A percentile compares a stretch with the other conserved stretches of the same genome.
Conservation (phyloP, 1,140 invertebrate species). For the Neuroterus valhalla region DNA sequence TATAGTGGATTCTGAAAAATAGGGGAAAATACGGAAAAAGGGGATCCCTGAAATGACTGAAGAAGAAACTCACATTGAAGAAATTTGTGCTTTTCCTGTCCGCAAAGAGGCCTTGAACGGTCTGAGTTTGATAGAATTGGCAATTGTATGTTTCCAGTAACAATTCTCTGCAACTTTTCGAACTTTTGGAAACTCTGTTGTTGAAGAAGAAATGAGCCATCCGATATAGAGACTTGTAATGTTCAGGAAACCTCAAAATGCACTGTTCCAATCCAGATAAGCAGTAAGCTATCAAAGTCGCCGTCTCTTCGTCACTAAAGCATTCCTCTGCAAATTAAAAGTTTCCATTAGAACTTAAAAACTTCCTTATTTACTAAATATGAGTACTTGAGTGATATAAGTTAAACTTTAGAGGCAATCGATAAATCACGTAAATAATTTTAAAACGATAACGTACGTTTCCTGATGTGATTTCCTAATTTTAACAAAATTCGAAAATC, state of each 20-base stretch:
- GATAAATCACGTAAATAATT: too few relatives aligned
- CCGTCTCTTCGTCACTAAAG: constrained; percentile 66
- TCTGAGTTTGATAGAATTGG: constrained; percentile 76
- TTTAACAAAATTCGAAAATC: too few relatives aligned
- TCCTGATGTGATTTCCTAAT: too few relatives aligned
- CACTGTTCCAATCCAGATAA: constrained; percentile 89
- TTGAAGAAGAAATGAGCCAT: constrained; percentile 89
- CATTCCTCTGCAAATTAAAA: constrained; percentile 63
- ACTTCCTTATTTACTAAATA: too few relatives aligned
- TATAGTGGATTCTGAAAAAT: too few relatives aligned
- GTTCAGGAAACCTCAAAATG: constrained; percentile 88
- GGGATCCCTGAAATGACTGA: constrained; percentile 27
- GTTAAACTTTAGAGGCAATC: too few relatives aligned
- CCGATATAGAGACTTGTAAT: constrained; percentile 95
- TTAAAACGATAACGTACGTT: too few relatives aligned
- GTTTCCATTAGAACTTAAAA: too few relatives aligned
- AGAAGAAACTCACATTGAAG: constrained; percentile 83
- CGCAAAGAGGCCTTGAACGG: constrained; percentile 87
- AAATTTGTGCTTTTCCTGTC: constrained; percentile 91
- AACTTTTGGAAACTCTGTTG: constrained; percentile 81
- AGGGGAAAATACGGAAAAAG: too few relatives aligned
- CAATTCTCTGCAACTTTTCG: constrained; percentile 82
- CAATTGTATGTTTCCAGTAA: constrained; percentile 82
- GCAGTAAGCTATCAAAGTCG: constrained; percentile 76
- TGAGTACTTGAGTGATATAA: too few relatives aligned